Conservation (phyloP, 1,140 invertebrate species). For the Halictus rubicundus region DNA sequence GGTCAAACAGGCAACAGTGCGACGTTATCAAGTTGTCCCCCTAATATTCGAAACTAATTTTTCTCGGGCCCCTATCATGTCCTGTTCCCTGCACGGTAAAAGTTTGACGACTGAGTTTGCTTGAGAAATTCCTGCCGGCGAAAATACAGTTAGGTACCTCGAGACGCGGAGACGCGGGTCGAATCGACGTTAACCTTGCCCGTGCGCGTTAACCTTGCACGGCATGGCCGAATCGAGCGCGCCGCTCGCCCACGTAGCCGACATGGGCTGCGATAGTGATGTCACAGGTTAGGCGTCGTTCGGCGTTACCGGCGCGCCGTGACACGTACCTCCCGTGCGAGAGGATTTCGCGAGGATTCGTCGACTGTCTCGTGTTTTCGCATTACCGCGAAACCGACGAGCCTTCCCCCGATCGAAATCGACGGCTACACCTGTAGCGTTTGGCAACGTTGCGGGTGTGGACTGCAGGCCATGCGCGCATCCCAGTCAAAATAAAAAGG, state of each 20-base stretch:
- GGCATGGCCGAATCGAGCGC: conserved; percentile 33
- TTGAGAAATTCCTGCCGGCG: background rate
- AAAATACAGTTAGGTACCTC: conserved; percentile 12
- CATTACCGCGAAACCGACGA: background rate
- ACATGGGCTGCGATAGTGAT: conserved; percentile 22
- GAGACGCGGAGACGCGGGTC: conserved; percentile 6
- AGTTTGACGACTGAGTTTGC: background rate
- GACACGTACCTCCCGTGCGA: background rate
- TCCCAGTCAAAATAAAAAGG: background rate
- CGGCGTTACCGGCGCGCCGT: background rate
- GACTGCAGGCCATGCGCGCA: background rate
- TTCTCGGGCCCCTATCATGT: too few species aligned
- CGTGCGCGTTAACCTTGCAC: conserved; percentile 47
- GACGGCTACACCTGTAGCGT: conserved; percentile 51
- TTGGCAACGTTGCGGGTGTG: conserved; percentile 41
- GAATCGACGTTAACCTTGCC: conserved; percentile 50
- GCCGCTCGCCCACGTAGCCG: background rate
- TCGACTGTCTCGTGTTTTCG: background rate
- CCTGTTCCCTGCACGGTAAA: background rate
- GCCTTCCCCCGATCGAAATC: conserved; percentile 17
- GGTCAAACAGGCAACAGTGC: too few species aligned
- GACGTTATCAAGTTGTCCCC: too few species aligned
- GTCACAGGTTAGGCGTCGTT: background rate
- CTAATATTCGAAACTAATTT: too few species aligned
- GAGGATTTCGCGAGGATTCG: background rate